Evolutionary conservation across 2,888 invertebrate genomes (phyloP).

Genomic region (Sphaerophoria rueppellii): DNA sequence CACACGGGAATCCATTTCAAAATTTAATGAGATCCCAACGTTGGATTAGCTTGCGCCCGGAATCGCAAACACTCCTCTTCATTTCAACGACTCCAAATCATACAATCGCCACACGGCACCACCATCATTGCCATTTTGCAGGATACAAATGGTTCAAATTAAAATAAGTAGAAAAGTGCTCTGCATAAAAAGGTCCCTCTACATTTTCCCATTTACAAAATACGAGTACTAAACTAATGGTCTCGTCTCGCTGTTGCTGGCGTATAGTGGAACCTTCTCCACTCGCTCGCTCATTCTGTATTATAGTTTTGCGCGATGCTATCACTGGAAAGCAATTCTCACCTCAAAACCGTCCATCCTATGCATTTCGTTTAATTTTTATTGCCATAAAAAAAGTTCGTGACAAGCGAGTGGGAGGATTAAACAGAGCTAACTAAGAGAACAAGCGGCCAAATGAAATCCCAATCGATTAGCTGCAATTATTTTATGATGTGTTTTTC

Average conservation of each 20-base stretch:
- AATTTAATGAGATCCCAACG: slow-evolving; percentile 68
- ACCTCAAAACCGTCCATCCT: slow-evolving; percentile 71
- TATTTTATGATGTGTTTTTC: slow-evolving; percentile 35
- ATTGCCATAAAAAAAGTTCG: slow-evolving; percentile 62
- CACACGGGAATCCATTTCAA: slow-evolving; percentile 60
- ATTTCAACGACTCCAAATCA: slow-evolving; percentile 34
- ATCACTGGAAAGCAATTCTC: slow-evolving; percentile 68
- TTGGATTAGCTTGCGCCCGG: slow-evolving; percentile 59
- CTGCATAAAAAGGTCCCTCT: slow-evolving; percentile 36
- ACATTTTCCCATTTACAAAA: neutral
- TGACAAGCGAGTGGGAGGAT: slow-evolving; percentile 54
- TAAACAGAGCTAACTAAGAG: slow-evolving; percentile 2
- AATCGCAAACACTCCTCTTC: slow-evolving; percentile 50
- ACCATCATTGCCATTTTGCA: neutral
- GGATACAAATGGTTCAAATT: slow-evolving; percentile 7
- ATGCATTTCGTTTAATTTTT: slow-evolving; percentile 70
- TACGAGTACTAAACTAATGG: neutral
- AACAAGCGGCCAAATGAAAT: slow-evolving; percentile 45
- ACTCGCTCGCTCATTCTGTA: slow-evolving; percentile 37
- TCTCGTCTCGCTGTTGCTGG: neutral
- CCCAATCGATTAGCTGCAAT: slow-evolving; percentile 62
- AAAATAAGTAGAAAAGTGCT: slow-evolving; percentile 2
- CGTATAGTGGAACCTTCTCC: neutral
- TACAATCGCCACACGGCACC: no score
- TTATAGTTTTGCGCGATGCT: slow-evolving; percentile 51